A percentile compares a stretch with the other conserved stretches of the same genome.
Evolutionary conservation across 1,140 invertebrate genomes (phyloP).

Genomic region (Dendrolimus kikuchii): DNA sequence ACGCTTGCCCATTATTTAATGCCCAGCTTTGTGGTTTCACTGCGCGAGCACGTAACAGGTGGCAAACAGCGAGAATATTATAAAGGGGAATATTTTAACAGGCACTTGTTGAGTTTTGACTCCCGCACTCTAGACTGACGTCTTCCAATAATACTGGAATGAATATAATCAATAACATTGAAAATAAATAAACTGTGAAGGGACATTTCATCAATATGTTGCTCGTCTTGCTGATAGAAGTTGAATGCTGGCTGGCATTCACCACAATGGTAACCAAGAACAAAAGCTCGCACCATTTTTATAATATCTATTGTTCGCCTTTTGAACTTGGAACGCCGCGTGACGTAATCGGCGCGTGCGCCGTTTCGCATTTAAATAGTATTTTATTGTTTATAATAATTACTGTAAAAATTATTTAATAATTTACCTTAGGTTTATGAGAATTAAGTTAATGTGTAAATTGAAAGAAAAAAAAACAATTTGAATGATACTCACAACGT

Average conservation of each 20-base stretch:
- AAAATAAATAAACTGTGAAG: too few relatives aligned
- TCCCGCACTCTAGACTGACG: slow-evolving; percentile 4
- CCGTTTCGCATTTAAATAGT: slow-evolving; percentile 51
- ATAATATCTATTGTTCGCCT: slow-evolving; percentile 47
- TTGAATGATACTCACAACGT: not conserved
- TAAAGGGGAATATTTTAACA: slow-evolving; percentile 20
- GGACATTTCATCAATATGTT: too few relatives aligned
- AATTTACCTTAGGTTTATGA: too few relatives aligned
- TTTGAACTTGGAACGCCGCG: slow-evolving; percentile 59
- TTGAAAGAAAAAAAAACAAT: too few relatives aligned
- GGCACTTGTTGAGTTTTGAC: slow-evolving; percentile 44
- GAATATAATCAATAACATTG: not conserved
- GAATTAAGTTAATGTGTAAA: too few relatives aligned
- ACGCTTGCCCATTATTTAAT: slow-evolving; percentile 11
- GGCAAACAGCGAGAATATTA: slow-evolving; percentile 22
- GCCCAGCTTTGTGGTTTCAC: slow-evolving; percentile 9
- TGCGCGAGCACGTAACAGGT: slow-evolving; percentile 37
- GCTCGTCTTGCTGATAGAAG: too few relatives aligned
- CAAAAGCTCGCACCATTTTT: slow-evolving; percentile 63
- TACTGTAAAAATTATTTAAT: slow-evolving; percentile 18
- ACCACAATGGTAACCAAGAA: slow-evolving; percentile 45
- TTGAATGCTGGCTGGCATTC: not conserved
- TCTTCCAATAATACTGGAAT: slow-evolving; percentile 11
- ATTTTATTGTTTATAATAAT: slow-evolving; percentile 31
- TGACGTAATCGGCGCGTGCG: slow-evolving; percentile 57